Conservation (phyloP, 1,140 invertebrate species). For the Drosophila persimilis region DNA sequence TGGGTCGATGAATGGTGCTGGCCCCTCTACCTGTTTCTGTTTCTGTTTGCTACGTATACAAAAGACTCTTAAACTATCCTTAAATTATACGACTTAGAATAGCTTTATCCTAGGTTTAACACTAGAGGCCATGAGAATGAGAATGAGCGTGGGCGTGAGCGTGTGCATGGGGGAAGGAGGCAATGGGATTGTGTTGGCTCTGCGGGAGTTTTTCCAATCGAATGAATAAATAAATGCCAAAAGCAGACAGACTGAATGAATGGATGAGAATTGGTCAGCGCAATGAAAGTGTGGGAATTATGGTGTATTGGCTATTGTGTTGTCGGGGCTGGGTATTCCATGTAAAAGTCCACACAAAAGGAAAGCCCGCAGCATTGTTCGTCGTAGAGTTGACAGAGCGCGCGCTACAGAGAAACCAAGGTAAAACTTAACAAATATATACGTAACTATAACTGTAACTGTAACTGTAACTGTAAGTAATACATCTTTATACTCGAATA, state of each 20-base stretch:
- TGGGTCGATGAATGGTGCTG: slow-evolving; percentile 2
- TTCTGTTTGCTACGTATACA: slow-evolving; percentile 26
- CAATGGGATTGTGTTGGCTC: slow-evolving; percentile 21
- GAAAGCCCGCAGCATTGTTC: slow-evolving; percentile 37
- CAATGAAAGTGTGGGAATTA: slow-evolving; percentile 5
- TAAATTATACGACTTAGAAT: slow-evolving; percentile 37
- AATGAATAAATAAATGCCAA: slow-evolving; percentile 44
- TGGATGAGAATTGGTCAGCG: not conserved
- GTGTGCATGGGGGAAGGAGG: too few relatives aligned
- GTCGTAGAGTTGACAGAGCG: slow-evolving; percentile 36
- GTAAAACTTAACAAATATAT: slow-evolving; percentile 34
- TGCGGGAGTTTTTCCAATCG: slow-evolving; percentile 38
- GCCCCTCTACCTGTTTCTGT: not conserved
- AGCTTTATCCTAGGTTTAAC: slow-evolving; percentile 28
- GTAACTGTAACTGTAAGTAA: slow-evolving; percentile 5
- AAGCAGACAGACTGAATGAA: slow-evolving; percentile 34
- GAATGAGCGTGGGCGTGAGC: too few relatives aligned
- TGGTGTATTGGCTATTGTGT: slow-evolving; percentile 13
- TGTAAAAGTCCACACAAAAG: not conserved
- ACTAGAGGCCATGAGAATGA: slow-evolving; percentile 24
- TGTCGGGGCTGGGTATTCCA: slow-evolving; percentile 1
- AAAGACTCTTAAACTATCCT: slow-evolving; percentile 44
- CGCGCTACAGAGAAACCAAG: slow-evolving; percentile 18
- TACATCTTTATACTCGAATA: slow-evolving; percentile 22
- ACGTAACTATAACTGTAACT: slow-evolving; percentile 6